Percentiles rank a stretch among this genome's conserved stretches.
Evolutionary conservation across 2,888 invertebrate species (phyloP).

Genomic region (Entomobrya proxima): DNA sequence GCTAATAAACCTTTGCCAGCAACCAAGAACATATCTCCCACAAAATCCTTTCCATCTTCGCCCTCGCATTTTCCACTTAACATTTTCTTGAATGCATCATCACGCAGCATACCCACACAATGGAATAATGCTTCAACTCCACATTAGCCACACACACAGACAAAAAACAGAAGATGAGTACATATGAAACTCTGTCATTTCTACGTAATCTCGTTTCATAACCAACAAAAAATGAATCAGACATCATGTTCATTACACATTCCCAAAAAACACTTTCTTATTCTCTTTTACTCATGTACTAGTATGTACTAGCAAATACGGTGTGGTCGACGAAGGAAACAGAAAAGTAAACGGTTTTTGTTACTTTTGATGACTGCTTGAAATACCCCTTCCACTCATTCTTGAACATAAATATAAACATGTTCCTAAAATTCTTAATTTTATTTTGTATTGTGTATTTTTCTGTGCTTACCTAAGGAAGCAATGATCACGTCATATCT

Average conservation of each 20-base stretch:
- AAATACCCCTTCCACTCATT: background rate
- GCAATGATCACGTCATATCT: conserved; percentile 41
- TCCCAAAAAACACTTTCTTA: no score
- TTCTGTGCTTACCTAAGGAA: no score
- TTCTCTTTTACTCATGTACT: no score
- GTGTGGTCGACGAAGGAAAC: no score
- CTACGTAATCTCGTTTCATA: conserved; percentile 7
- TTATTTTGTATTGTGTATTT: background rate
- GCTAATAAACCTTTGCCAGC: conserved; percentile 32
- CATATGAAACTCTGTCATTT: background rate
- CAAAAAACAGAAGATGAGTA: background rate
- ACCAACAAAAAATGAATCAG: conserved; percentile 32
- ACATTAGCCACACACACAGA: conserved; percentile 20
- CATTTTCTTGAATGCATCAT: conserved; percentile 55
- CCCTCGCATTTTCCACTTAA: conserved; percentile 55
- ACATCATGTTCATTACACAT: background rate
- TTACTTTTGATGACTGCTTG: background rate
- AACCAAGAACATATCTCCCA: conserved; percentile 9
- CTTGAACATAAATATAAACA: background rate
- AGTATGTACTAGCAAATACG: no score
- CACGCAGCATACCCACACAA: conserved; percentile 20
- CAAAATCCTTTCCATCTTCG: conserved; percentile 42
- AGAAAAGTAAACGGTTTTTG: background rate
- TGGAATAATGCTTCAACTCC: background rate
- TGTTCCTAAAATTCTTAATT: background rate